Evolutionary conservation across 1,140 invertebrate genomes (phyloP).

Genomic region (Kradibia gibbosae): DNA sequence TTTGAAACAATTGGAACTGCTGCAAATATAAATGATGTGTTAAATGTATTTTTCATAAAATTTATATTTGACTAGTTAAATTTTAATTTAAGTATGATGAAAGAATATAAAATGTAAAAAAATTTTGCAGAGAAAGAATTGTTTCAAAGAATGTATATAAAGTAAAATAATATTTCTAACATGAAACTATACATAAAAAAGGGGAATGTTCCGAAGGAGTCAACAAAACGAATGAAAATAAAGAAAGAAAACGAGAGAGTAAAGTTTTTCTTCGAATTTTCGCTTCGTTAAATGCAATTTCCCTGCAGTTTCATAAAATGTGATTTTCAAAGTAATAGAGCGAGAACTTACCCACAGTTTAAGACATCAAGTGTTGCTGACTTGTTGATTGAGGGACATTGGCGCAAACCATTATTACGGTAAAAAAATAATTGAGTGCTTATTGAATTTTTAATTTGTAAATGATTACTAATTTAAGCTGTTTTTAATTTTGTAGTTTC

Average conservation of each 20-base stretch:
- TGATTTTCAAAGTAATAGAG: slow-evolving; percentile 35
- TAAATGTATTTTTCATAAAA: no score
- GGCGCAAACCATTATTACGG: slow-evolving; percentile 19
- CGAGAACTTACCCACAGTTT: neutral
- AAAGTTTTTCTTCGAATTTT: slow-evolving; percentile 24
- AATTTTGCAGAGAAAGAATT: no score
- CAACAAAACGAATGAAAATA: neutral
- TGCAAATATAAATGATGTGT: no score
- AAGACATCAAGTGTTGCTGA: slow-evolving; percentile 26
- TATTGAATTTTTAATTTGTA: neutral
- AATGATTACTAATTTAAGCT: slow-evolving; percentile 35
- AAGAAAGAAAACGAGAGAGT: slow-evolving; percentile 2
- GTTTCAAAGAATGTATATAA: no score
- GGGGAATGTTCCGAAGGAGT: neutral
- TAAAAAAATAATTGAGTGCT: neutral
- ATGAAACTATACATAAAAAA: no score
- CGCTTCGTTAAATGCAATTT: slow-evolving; percentile 44
- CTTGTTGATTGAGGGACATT: slow-evolving; percentile 44
- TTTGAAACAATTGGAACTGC: no score
- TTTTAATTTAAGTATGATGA: no score
- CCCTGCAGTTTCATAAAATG: slow-evolving; percentile 31
- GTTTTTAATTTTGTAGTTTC: neutral
- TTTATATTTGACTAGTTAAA: no score
- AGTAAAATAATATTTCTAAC: no score
- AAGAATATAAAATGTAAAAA: no score